Evolutionary conservation across 2,797 vertebrate genomes (phyloP).

Genomic region (Chanos chanos): DNA sequence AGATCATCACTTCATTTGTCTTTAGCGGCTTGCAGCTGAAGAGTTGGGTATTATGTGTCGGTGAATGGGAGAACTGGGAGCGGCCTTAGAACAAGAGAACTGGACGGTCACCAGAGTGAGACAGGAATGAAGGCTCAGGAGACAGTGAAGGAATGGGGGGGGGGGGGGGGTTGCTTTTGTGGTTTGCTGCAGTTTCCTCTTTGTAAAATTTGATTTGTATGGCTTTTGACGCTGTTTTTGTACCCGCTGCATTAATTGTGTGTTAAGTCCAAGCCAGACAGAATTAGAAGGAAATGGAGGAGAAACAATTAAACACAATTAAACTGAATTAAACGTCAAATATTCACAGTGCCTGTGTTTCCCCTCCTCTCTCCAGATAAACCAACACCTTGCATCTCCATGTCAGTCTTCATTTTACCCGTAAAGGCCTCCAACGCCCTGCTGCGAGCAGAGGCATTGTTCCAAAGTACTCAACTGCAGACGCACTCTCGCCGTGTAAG

Average conservation of each 20-base stretch:
- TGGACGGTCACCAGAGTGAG: no score
- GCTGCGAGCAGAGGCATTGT: slow-evolving; percentile 37
- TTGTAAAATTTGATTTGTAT: slow-evolving; percentile 38
- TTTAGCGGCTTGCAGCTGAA: no score
- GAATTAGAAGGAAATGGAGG: slow-evolving; percentile 21
- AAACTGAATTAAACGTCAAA: slow-evolving; percentile 21
- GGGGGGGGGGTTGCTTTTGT: background rate
- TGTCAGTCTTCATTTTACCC: slow-evolving; percentile 39
- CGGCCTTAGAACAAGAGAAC: no score
- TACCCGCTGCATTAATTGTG: slow-evolving; percentile 45
- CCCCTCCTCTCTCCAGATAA: slow-evolving; percentile 10
- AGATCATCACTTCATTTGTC: no score
- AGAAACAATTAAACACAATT: slow-evolving; percentile 11
- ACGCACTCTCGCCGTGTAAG: slow-evolving; percentile 24
- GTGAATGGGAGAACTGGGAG: no score
- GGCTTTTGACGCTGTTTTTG: slow-evolving; percentile 42
- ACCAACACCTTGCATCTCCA: slow-evolving; percentile 13
- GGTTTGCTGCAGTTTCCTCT: background rate
- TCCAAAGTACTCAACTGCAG: slow-evolving; percentile 28
- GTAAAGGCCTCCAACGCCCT: slow-evolving; percentile 33
- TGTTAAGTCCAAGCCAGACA: slow-evolving; percentile 46
- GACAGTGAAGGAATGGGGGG: no score
- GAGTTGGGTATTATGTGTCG: no score
- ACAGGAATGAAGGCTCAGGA: no score
- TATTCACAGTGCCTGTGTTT: background rate